Evolutionary conservation across 2,797 vertebrate genomes (phyloP).

Genomic region (Myotis vivesi): DNA sequence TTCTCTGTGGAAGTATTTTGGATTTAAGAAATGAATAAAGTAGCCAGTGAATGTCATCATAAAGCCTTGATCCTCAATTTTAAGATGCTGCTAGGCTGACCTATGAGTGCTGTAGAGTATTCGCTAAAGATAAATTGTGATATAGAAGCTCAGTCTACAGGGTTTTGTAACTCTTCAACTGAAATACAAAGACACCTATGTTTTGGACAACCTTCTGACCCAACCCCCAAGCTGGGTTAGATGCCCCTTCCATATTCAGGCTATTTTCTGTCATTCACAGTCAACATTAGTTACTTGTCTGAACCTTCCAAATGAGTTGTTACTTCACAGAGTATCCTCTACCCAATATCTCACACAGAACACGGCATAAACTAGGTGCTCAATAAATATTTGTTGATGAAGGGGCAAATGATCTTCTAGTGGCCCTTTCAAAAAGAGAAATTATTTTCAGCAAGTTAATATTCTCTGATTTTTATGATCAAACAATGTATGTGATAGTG

Average conservation of each 20-base stretch:
- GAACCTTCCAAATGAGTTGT: background rate
- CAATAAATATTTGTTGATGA: background rate
- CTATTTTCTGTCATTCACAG: background rate
- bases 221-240: background rate
- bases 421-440: background rate
- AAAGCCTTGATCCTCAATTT: background rate
- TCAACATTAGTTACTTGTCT: background rate
- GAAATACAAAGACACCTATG: background rate
- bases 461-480: background rate
- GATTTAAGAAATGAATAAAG: background rate
- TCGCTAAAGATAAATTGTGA: background rate
- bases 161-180: background rate
- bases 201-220: background rate
- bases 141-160: background rate
- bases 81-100: background rate
- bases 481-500: background rate
- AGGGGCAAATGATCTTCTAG: background rate
- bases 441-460: constrained; percentile 9
- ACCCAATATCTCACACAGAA: background rate
- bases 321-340: background rate
- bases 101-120: background rate
- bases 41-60: background rate
- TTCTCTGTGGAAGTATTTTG: background rate
- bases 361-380: background rate
- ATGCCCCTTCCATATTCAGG: background rate